Evolutionary conservation across 2,113 vertebrate species (phyloP).

Genomic region (Cyanoramphus novaezelandiae): DNA sequence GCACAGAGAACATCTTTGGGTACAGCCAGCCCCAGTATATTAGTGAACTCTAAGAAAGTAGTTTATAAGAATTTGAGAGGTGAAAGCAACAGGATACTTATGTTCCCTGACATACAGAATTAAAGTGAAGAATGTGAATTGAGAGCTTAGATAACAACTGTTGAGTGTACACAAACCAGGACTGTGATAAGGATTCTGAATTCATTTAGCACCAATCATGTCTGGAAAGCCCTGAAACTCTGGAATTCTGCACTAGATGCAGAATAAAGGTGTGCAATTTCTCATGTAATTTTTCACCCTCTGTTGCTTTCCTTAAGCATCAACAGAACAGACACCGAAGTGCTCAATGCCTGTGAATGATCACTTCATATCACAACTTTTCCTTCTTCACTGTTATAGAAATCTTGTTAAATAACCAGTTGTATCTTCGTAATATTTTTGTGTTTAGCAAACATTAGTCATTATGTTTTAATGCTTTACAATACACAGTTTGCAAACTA

Average conservation of each 20-base stretch:
- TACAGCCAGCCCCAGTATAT: neutral
- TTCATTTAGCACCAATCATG: neutral
- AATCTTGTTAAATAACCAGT: neutral
- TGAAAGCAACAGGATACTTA: neutral
- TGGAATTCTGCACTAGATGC: neutral
- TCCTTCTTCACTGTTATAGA: neutral
- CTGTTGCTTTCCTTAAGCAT: neutral
- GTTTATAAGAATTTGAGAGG: neutral
- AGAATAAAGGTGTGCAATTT: neutral
- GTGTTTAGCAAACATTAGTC: neutral
- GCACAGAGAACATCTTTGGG: neutral
- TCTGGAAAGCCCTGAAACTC: slow-evolving; percentile 24
- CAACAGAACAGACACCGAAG: neutral
- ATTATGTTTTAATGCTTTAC: neutral
- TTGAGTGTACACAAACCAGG: neutral
- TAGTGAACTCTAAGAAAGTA: neutral
- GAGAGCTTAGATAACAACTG: neutral
- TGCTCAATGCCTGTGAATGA: neutral
- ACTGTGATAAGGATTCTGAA: neutral
- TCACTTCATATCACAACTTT: neutral
- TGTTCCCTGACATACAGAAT: neutral
- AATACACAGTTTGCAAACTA: neutral
- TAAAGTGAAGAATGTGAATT: neutral
- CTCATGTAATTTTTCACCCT: neutral
- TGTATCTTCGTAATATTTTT: neutral